phyloP scores from a whole-genome alignment of 2,113 vertebrate species.

The Phrynocephalus versicolor region DNA sequence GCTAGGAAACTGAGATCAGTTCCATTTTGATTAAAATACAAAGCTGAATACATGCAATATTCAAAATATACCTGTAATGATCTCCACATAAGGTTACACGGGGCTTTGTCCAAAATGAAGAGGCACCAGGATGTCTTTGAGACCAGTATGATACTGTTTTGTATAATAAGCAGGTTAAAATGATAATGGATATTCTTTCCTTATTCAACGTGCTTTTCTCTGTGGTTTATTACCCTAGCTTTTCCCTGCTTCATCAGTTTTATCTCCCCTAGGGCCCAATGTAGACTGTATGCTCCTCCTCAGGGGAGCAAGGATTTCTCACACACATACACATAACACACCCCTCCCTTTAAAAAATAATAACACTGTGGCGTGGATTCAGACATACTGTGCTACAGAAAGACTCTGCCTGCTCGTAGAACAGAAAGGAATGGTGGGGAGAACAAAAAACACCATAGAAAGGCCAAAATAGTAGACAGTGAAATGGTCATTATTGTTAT shows the following conservation, averaged over 20 bases:
- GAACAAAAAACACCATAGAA: no score
- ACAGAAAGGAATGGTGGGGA: no score
- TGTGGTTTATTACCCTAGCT: background rate
- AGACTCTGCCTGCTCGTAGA: background rate
- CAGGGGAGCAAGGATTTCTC: background rate
- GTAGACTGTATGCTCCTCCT: background rate
- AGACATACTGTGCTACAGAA: background rate
- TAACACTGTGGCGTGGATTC: background rate
- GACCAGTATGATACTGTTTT: background rate
- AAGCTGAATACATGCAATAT: background rate
- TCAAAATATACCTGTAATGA: background rate
- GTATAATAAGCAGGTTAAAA: background rate
- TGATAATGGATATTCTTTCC: background rate
- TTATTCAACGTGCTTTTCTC: no score
- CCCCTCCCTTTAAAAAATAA: background rate
- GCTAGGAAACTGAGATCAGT: background rate
- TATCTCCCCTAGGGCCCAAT: background rate
- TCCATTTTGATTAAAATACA: background rate
- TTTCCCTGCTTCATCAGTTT: background rate
- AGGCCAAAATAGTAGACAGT: no score
- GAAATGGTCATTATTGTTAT: no score
- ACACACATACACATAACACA: background rate
- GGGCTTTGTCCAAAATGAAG: background rate
- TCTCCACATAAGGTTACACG: background rate
- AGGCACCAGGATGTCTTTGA: background rate